These are phyloP conservation scores for Panorpa germanica DNA, from an alignment of 2,888 invertebrate genomes.

Conservation along the genomic window DNA sequence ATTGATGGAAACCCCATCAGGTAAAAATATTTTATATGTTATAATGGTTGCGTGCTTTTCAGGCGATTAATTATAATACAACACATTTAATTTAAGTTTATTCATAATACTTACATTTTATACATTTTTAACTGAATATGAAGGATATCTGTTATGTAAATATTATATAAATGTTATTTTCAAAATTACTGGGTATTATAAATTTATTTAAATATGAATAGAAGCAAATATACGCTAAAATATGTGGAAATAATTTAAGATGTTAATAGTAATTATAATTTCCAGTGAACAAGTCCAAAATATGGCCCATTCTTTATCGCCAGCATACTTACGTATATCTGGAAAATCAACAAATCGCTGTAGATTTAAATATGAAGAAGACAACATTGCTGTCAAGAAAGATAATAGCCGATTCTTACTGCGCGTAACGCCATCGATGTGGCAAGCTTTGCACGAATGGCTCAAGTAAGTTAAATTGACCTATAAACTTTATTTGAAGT, in stretches of 20 bases:
- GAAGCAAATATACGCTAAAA: neutral
- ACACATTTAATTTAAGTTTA: too few relatives aligned
- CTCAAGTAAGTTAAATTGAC: neutral
- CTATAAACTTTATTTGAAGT: neutral
- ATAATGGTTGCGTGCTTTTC: too few relatives aligned
- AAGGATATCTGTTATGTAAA: too few relatives aligned
- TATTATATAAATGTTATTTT: too few relatives aligned
- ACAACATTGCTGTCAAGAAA: conserved; percentile 13
- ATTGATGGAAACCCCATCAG: conserved; percentile 16
- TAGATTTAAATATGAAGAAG: conserved; percentile 18
- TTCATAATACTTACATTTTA: too few relatives aligned
- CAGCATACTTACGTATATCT: conserved; percentile 53
- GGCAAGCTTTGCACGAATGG: conserved; percentile 21
- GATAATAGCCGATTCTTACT: conserved; percentile 11
- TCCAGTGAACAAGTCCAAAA: conserved; percentile 35
- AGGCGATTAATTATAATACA: too few relatives aligned
- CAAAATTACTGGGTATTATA: conserved; percentile 3
- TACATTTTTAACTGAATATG: conserved; percentile 17
- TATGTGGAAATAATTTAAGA: conserved; percentile 1
- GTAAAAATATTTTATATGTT: conserved; percentile 4
- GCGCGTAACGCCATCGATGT: conserved; percentile 19
- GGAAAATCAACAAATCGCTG: conserved; percentile 41
- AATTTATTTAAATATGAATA: neutral
- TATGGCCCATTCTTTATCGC: conserved; percentile 46
- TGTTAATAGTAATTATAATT: conserved; percentile 12